A percentile compares a stretch with the other conserved stretches of the same genome.
Evolutionary conservation across 2,888 invertebrate genomes (phyloP).

Genomic region (Balanococcus diminutus): DNA sequence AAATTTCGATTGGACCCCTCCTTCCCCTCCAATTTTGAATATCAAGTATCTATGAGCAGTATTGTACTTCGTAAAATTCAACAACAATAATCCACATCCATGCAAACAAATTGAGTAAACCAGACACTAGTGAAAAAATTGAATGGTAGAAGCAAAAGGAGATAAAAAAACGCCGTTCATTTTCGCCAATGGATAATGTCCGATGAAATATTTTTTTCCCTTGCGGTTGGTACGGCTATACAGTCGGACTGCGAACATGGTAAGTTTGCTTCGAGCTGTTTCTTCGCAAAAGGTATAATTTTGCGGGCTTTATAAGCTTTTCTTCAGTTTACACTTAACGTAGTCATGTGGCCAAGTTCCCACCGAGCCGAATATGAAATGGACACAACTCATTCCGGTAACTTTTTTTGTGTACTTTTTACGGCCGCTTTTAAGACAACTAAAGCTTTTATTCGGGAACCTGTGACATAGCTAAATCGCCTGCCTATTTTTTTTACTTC

Average conservation of each 20-base stretch:
- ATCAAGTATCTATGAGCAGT: too few species aligned
- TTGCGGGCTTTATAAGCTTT: slow-evolving; percentile 50
- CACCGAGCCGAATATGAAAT: slow-evolving; percentile 41
- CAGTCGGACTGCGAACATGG: not conserved
- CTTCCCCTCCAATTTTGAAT: too few species aligned
- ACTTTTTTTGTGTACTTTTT: slow-evolving; percentile 47
- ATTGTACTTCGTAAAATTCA: too few species aligned
- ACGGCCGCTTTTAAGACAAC: slow-evolving; percentile 12
- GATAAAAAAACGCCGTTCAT: slow-evolving; percentile 13
- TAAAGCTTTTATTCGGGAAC: slow-evolving; percentile 18
- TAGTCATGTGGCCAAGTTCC: slow-evolving; percentile 39
- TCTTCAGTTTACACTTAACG: slow-evolving; percentile 33
- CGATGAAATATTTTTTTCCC: slow-evolving; percentile 45
- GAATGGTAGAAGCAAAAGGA: not conserved
- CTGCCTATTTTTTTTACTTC: not conserved
- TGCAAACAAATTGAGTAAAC: too few species aligned
- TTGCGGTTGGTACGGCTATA: not conserved
- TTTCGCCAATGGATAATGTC: slow-evolving; percentile 40
- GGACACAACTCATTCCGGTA: slow-evolving; percentile 30
- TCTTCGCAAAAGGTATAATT: slow-evolving; percentile 40
- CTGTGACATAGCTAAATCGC: slow-evolving; percentile 1
- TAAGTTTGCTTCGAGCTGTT: not conserved
- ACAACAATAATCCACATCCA: too few species aligned
- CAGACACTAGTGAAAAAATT: not conserved
- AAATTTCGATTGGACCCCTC: too few species aligned